phyloP scores from a whole-genome alignment of 2,113 vertebrate genomes.

The Sorex araneus region DNA sequence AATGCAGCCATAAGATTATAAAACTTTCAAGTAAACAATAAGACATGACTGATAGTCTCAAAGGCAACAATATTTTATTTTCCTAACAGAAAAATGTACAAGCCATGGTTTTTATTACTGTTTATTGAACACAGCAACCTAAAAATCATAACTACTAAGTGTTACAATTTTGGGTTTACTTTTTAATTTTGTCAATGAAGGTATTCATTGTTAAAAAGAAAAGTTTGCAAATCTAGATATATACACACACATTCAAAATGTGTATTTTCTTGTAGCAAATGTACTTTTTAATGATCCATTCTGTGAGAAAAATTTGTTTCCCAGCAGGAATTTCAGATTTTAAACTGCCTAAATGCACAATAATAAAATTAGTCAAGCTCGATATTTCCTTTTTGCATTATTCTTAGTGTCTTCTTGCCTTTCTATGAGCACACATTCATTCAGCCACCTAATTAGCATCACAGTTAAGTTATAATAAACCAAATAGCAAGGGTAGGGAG shows the following conservation, averaged over 20 bases:
- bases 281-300: slow-evolving; percentile 66
- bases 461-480: slow-evolving; percentile 37
- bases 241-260: slow-evolving; percentile 19
- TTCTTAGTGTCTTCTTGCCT: slow-evolving; percentile 60
- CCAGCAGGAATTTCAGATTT: slow-evolving; percentile 66
- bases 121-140: slow-evolving; percentile 41
- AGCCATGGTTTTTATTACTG: slow-evolving; percentile 62
- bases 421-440: slow-evolving; percentile 8
- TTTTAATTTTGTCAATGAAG: slow-evolving; percentile 63
- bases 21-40: slow-evolving; percentile 69
- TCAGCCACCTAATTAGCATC: slow-evolving; percentile 62
- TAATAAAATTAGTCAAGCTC: slow-evolving; percentile 56
- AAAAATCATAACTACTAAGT: slow-evolving; percentile 10
- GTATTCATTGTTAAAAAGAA: neutral
- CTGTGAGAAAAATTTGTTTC: slow-evolving; percentile 46
- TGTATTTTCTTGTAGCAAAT: slow-evolving; percentile 47
- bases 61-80: slow-evolving; percentile 64
- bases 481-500: slow-evolving; percentile 24
- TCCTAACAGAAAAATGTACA: slow-evolving; percentile 47
- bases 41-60: slow-evolving; percentile 52
- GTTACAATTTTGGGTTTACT: slow-evolving; percentile 29
- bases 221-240: neutral
- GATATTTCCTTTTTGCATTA: slow-evolving; percentile 50
- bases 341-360: slow-evolving; percentile 56
- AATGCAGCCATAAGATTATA: slow-evolving; percentile 52